Evolutionary conservation across 2,797 vertebrate genomes (phyloP), one percentile per base, ranked within the genome.

Genomic region (Alauda arvensis): DNA sequence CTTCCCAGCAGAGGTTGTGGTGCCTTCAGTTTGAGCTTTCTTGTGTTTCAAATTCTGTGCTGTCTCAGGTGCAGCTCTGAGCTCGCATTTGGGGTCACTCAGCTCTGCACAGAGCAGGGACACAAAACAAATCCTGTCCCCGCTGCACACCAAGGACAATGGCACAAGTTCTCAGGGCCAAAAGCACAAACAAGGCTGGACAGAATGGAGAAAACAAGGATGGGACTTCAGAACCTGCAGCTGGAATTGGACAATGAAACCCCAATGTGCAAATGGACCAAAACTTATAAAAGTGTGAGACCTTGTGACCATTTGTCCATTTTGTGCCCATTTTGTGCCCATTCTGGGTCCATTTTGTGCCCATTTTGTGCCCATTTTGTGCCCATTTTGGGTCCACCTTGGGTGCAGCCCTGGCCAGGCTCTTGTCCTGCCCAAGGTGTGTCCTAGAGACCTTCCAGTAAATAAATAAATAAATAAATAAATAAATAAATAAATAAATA

Each of bases 251-350:
- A 53, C 52, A 53, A 55, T 55, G 14, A 4, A 55, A 55, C 52
- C 52, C 31, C 31, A 53, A 53, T 9, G 2, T 53, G 31, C 19
- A 53, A 53, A 37, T n/a, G 31, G 52, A 53, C 13, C 52, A n/a
- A n/a, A 53, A 53, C 8, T 53, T 14, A 53, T 9, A 9, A n/a
- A 53, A 53, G 6, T 53, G 52, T 53, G 8, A 53, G 19, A 53
- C 13, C 9, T 53, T 0, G 29, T 31, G 29, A n/a, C 12, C 3
- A 1, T 4, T n/a, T 16, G 40, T 16, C 14, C 40, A 40, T 40
- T 53, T n/a, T n/a, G 31, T 5, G 31, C 7, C 31, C 31, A 10
- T 37, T 37, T 37, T 37, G 37, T 37, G 37, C 10, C 37, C 37
- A 37, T 37, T 37, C 12, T 37, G 37, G 9, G 37, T 37, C 34